Evolutionary conservation across 1,140 invertebrate genomes (phyloP).

Genomic region (Drosophila nigrodunni): DNA sequence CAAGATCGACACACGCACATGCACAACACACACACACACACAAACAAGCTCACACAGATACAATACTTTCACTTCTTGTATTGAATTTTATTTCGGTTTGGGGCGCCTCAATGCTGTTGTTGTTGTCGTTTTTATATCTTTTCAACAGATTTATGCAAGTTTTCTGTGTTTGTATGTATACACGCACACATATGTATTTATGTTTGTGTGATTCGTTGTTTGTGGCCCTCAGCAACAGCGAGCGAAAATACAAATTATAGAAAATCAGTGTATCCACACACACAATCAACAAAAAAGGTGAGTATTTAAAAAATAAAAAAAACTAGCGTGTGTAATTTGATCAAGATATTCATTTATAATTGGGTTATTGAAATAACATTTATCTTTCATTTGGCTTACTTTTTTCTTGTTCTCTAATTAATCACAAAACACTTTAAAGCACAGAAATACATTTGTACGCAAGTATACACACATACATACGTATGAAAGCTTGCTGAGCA

Average conservation of each 20-base stretch:
- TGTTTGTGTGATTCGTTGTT: conserved; percentile 28
- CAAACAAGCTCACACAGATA: conserved; percentile 38
- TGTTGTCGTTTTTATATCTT: conserved; percentile 55
- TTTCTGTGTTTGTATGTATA: conserved; percentile 33
- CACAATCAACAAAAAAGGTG: conserved; percentile 38
- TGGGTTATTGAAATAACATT: conserved; percentile 32
- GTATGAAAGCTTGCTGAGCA: conserved; percentile 16
- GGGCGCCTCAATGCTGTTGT: conserved; percentile 57
- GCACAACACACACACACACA: conserved; percentile 5
- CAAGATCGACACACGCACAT: conserved; percentile 63
- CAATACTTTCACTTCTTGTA: conserved; percentile 82
- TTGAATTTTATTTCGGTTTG: conserved; percentile 73
- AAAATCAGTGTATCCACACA: conserved; percentile 46
- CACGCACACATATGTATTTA: conserved; percentile 3
- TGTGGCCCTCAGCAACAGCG: conserved; percentile 62
- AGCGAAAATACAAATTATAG: conserved; percentile 47
- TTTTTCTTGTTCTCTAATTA: conserved; percentile 13
- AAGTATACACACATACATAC: neutral
- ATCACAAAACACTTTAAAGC: conserved; percentile 3
- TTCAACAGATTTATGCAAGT: conserved; percentile 67
- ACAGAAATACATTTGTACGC: neutral
- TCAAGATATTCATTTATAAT: conserved; percentile 33
- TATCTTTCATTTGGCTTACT: conserved; percentile 1
- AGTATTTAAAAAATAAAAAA: conserved; percentile 19
- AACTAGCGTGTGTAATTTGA: conserved; percentile 17